Evolutionary conservation across 2,797 vertebrate genomes (phyloP).

Genomic region (Sebastes itinus): DNA sequence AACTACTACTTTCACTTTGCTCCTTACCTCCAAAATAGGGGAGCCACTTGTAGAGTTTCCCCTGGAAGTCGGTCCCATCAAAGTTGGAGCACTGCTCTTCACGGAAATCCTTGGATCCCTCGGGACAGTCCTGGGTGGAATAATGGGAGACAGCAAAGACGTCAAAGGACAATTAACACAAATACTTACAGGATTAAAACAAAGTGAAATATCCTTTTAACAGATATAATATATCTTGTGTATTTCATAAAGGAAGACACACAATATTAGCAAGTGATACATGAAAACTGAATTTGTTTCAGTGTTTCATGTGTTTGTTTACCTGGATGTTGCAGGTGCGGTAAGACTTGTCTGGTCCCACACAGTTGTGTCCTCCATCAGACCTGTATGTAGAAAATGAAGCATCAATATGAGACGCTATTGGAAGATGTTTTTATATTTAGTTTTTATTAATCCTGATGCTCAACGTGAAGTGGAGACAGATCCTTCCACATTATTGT

Average conservation of each 20-base stretch:
- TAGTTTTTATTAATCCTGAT: background rate
- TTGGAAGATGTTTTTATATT: background rate
- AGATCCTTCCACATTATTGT: background rate
- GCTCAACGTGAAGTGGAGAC: background rate
- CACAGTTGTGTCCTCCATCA: slow-evolving; percentile 89
- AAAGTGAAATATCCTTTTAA: background rate
- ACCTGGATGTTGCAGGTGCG: slow-evolving; percentile 92
- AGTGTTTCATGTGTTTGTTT: slow-evolving; percentile 5
- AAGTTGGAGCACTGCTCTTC: slow-evolving; percentile 94
- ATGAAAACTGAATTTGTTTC: background rate
- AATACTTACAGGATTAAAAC: background rate
- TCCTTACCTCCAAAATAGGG: slow-evolving; percentile 92
- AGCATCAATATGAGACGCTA: background rate
- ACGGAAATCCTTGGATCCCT: slow-evolving; percentile 89
- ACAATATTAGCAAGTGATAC: background rate
- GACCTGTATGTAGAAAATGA: slow-evolving; percentile 72
- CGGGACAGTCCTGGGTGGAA: slow-evolving; percentile 87
- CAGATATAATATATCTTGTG: background rate
- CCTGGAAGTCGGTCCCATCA: slow-evolving; percentile 90
- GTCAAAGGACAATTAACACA: background rate
- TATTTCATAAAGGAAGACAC: background rate
- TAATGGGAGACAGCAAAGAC: background rate
- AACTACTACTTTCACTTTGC: background rate
- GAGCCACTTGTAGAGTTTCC: slow-evolving; percentile 91
- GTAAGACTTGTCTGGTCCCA: slow-evolving; percentile 88